These are phyloP conservation scores for Nyleta sp. DNA, from an alignment of 2,888 invertebrate genomes.

Conservation along the genomic window DNA sequence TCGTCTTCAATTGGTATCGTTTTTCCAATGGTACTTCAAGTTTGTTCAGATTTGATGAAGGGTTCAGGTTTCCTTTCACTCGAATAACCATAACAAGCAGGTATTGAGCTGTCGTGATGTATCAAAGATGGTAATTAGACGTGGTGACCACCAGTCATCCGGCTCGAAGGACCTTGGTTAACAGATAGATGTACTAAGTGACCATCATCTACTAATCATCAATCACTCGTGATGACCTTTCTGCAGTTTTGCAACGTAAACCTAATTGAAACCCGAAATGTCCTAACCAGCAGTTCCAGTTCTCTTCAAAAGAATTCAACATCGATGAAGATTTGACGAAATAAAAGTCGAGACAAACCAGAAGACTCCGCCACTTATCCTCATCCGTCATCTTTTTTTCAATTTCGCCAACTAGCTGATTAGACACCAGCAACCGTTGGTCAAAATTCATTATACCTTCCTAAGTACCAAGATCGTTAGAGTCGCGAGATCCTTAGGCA, in stretches of 20 bases:
- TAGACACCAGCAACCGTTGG: background rate
- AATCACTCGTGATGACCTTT: conserved; percentile 1
- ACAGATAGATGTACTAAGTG: conserved; percentile 21
- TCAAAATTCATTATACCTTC: background rate
- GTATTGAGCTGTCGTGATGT: conserved; percentile 2
- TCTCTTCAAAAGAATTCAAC: too few species aligned
- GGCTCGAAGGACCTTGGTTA: too few species aligned
- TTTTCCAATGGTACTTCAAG: too few species aligned
- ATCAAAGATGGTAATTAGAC: conserved; percentile 20
- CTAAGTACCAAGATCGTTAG: conserved; percentile 16
- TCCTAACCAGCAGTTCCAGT: too few species aligned
- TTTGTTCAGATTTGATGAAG: too few species aligned
- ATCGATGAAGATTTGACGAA: too few species aligned
- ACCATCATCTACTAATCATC: conserved; percentile 28
- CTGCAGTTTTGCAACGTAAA: background rate
- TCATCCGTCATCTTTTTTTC: background rate
- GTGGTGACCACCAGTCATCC: conserved; percentile 19
- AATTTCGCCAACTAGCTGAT: background rate
- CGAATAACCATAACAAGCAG: too few species aligned
- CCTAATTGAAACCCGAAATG: background rate
- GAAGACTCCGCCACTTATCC: too few species aligned
- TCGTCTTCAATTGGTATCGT: too few species aligned
- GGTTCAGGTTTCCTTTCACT: too few species aligned
- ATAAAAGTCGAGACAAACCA: too few species aligned
- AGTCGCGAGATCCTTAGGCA: too few species aligned